Evolutionary conservation across 2,888 invertebrate species (phyloP), one percentile per base, ranked within the genome.

Genomic region (Coenonympha glycerion): DNA sequence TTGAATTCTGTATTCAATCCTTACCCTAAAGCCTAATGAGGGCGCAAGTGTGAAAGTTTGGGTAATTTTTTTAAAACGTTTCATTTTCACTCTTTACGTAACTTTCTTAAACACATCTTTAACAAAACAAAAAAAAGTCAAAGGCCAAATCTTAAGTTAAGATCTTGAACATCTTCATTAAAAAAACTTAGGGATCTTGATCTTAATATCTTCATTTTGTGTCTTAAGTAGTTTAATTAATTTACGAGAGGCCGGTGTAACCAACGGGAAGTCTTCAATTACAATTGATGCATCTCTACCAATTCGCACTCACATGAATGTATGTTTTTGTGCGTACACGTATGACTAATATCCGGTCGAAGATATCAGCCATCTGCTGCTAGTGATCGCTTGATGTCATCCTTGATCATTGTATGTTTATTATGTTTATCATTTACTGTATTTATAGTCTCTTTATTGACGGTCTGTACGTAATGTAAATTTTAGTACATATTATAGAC

Each of bases 231-330:
- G 52, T 55, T 52, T 53, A 56, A 66, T 67, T 64, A 61, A 60
- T 63, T 61, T 55, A 56, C 47, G 50, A 40, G 54, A 36, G 26
- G 18, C 31, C 57, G 63, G 62, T 61, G 57, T 55, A 53, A 60
- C 55, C 65, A 77, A 80, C 81, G 74, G 86, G 85, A 86, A 79
- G 84, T 83, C 74, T 73, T 81, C 74, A 84, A 86, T 86, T 83
- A 79, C 70, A 76, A 71, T 77, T 75, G 76, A 72, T 75, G 75
- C 69, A 64, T 60, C 57, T 60, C 57, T 64, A 63, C 68, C 63
- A 71, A 75, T 81, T 79, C 70, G 76, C 79, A 74, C 76, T 75
- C 59, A 59, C 63, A 67, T 67, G 68, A 64, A 62, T 58, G 66
- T 62, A 62, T 61, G 59, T 65, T 62, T 64, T 63, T 68, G 63